These are phyloP conservation scores for Tenthredo distinguenda DNA, from an alignment of 2,888 invertebrate species.

Conservation along the genomic window DNA sequence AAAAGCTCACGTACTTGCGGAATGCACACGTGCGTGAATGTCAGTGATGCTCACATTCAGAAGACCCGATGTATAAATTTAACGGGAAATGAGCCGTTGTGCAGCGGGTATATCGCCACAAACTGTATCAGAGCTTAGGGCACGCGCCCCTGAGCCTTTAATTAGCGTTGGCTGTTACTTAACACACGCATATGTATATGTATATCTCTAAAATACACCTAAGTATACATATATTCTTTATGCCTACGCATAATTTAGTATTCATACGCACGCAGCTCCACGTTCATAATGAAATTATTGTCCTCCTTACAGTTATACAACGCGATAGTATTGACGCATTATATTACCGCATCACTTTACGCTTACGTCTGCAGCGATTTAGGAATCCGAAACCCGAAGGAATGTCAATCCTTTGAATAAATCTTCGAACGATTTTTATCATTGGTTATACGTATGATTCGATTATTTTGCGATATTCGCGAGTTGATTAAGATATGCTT, in stretches of 20 bases:
- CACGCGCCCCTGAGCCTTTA: background rate
- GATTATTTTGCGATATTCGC: background rate
- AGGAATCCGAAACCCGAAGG: background rate
- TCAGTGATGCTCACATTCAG: conserved; percentile 32
- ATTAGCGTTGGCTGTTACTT: conserved; percentile 18
- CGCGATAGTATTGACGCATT: background rate
- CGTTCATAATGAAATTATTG: background rate
- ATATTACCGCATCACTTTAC: background rate
- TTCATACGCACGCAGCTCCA: background rate
- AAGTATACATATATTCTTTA: conserved; percentile 3
- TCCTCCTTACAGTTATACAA: background rate
- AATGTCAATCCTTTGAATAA: background rate
- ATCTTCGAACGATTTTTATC: background rate
- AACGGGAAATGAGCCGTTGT: conserved; percentile 23
- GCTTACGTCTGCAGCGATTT: background rate
- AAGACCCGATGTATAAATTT: conserved; percentile 27
- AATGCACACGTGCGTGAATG: conserved; percentile 46
- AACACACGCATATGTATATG: background rate
- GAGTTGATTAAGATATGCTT: background rate
- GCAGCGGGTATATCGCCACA: background rate
- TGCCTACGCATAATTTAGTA: background rate
- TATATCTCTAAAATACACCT: background rate
- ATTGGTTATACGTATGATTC: background rate
- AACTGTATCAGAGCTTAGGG: conserved; percentile 24
- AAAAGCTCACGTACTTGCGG: conserved; percentile 46